phyloP scores from a whole-genome alignment of 2,797 vertebrate genomes.

The Galaxias olidus region DNA sequence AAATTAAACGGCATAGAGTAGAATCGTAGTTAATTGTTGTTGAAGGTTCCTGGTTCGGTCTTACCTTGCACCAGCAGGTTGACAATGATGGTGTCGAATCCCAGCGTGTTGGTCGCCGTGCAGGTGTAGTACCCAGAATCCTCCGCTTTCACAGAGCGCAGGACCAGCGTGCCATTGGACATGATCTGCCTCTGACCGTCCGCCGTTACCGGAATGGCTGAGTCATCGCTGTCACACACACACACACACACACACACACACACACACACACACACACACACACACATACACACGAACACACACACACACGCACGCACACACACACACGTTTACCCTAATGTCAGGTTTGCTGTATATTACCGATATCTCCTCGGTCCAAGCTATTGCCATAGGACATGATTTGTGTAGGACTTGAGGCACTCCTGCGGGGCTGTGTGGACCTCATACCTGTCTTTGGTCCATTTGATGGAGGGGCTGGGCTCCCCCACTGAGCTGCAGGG shows the following conservation, averaged over 20 bases:
- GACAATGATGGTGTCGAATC: conserved; percentile 97
- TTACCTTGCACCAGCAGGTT: conserved; percentile 97
- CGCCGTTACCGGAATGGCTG: conserved; percentile 85
- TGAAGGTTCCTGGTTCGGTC: neutral
- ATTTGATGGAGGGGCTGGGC: conserved; percentile 90
- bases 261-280: neutral
- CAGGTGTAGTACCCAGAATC: conserved; percentile 99
- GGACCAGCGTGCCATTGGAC: conserved; percentile 89
- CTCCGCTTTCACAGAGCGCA: conserved; percentile 94
- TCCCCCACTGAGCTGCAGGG: conserved; percentile 96
- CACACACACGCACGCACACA: neutral
- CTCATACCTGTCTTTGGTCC: conserved; percentile 97
- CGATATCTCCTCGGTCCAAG: neutral
- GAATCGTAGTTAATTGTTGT: too few relatives aligned
- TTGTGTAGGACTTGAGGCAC: neutral
- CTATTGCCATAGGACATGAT: neutral
- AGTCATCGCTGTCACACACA: conserved; percentile 84
- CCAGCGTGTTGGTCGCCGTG: conserved; percentile 94
- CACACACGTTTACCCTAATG: neutral
- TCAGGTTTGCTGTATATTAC: neutral
- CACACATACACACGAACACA: neutral
- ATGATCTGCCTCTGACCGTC: conserved; percentile 92
- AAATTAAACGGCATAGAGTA: too few relatives aligned
- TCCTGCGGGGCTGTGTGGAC: conserved; percentile 3
- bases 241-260: conserved; percentile 2